Base-by-base conservation (phyloP, 2,113 vertebrate species). In the Catagonus wagneri region DNA sequence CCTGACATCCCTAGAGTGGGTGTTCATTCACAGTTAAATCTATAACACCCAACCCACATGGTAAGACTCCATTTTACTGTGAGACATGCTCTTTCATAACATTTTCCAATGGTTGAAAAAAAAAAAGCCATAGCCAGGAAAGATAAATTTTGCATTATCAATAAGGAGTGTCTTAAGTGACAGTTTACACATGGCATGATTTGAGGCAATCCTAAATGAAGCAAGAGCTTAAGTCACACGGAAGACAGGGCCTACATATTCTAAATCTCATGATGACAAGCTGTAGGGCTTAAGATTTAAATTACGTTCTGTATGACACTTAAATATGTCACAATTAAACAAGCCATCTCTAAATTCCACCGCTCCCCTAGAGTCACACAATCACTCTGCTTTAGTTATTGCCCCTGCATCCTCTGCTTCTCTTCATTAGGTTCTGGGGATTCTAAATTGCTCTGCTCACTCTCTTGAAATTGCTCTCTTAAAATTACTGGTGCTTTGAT, bases 51-150 rank as follows among this genome's bases (percentile, higher is more conserved):
- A 50, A 23, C 81, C 25, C 34, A 56, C 19, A 50, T 89, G 69
- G 58, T 68, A 75, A 75, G 10, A 63, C 23, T 50, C 20, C 6
- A 20, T 56, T 56, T 75, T 80, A 19, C 65, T 56, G 12, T 32
- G 76, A 84, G 54, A 80, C 44, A 75, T 68, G 32, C 66, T 72
- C 20, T 92, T 96, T 84, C 22, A 36, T 60, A 89, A 68, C 15
- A 60, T 83, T 95, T 75, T 90, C 50, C 34, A n/a, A 16, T 88
- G 34, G 76, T 56, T 95, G 71, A 20, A 36, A 89, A 94, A 83
- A 90, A 72, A 27, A 83, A 90, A 72, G 23, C 36, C n/a, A 78
- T n/a, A 58, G 58, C 60, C 63, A 89, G 76, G 58, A 94, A 74
- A 78, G 52, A 74, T 54, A 34, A 65, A 92, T 16, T 65, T 16